Evolutionary conservation across 2,113 vertebrate species (phyloP), one percentile per base, ranked within the genome.

Genomic region (Pheucticus melanocephalus): DNA sequence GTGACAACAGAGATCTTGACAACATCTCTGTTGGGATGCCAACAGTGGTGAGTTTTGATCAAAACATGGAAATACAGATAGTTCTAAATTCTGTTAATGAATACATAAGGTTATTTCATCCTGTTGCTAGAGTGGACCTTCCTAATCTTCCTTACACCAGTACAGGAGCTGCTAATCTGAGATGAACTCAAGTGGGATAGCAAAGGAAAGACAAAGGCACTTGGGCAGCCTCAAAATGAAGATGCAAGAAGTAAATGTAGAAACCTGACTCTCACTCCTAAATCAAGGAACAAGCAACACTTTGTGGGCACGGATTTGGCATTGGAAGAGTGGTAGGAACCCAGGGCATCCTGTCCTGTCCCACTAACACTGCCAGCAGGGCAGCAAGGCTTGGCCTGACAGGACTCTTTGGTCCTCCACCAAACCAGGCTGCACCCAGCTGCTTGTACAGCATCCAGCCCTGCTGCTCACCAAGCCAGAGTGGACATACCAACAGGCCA

Each of bases 401-500:
- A 9, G 37, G 21, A 17, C 16, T 30, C 50, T 27, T 3, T 39
- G 15, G 25, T n/a, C 22, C 56, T 64, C 40, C 48, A 35, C 30
- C 48, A 40, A 22, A 2, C 22, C 21, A 51, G 53, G 40, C 47
- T 50, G 37, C 40, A 51, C 3, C 25, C 61, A 47, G 66, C 65
- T 31, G 42, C 31, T 6, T 2, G 19, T 13, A 51, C 83, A 66
- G 48, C 71, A 42, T 5, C 37, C 86, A 51, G 64, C 56, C 50
- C 51, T 23, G 16, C 24, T 27, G n/a, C 20, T 73, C 57, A 21
- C 33, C 47, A 39, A 53, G 25, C 12, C 27, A 9, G 28, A 21
- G 16, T 8, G 54, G 22, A 21, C 21, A 8, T 12, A 35, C 4
- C 65, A 44, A n/a, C 10, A 23, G 0, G 0, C 25, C 31, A 11